Conservation (phyloP, 2,797 vertebrate genomes). For the Aselliscus stoliczkanus region DNA sequence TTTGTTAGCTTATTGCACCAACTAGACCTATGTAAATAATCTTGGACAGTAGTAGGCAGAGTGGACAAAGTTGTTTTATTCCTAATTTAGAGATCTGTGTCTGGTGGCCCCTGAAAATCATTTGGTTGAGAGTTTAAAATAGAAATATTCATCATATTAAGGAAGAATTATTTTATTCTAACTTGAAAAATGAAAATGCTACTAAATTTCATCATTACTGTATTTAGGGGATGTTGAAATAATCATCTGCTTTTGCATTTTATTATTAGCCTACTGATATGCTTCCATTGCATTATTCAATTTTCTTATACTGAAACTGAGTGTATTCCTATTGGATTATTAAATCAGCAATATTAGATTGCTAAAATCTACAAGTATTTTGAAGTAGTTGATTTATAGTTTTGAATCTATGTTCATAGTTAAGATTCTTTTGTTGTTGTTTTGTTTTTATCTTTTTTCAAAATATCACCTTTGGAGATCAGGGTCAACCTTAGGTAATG, state of each 20-base stretch:
- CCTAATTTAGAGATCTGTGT: background rate
- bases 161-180: constrained; percentile 11
- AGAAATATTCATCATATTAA: constrained; percentile 11
- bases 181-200: constrained; percentile 21
- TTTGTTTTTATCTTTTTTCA: background rate
- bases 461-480: background rate
- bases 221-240: constrained; percentile 13
- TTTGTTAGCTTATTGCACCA: background rate
- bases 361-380: background rate
- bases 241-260: constrained; percentile 1
- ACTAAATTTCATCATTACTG: constrained; percentile 43
- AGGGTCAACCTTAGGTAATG: background rate
- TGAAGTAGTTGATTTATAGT: constrained; percentile 18
- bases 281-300: constrained; percentile 21
- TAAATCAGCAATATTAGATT: constrained; percentile 9
- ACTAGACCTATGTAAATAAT: background rate
- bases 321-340: background rate
- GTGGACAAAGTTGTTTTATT: background rate
- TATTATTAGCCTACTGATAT: background rate
- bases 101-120: background rate
- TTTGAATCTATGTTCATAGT: background rate
- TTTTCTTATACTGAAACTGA: background rate
- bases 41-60: background rate
- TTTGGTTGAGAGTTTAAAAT: constrained; percentile 12
- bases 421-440: background rate